These are phyloP conservation scores for Calyptomena viridis DNA, from an alignment of 2,113 vertebrate genomes.

Conservation along the genomic window DNA sequence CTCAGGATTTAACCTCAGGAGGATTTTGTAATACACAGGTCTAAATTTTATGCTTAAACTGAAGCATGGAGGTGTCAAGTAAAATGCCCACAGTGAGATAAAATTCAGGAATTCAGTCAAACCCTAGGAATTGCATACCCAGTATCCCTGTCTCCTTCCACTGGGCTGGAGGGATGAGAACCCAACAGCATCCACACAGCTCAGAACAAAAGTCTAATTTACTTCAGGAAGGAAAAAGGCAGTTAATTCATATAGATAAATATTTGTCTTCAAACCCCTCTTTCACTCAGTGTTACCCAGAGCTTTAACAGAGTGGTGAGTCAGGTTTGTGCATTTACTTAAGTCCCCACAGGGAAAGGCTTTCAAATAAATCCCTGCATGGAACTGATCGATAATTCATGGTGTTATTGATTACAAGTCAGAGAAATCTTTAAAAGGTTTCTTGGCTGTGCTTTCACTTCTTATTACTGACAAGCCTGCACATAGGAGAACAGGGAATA, in stretches of 20 bases:
- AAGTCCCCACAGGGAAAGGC: not conserved
- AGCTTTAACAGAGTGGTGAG: not conserved
- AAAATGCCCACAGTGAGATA: not conserved
- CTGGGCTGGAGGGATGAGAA: not conserved
- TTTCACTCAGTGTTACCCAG: not conserved
- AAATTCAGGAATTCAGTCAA: not conserved
- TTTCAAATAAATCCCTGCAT: constrained; percentile 56
- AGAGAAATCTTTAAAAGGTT: constrained; percentile 49
- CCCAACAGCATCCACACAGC: not conserved
- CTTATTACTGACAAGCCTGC: constrained; percentile 3
- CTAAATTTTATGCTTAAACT: not conserved
- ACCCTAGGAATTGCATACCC: not conserved
- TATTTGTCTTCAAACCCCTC: not conserved
- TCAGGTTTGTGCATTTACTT: constrained; percentile 26
- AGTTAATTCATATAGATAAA: not conserved
- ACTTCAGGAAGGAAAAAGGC: not conserved
- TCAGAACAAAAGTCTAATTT: not conserved
- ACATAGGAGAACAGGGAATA: constrained; percentile 11
- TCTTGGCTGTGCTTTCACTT: constrained; percentile 36
- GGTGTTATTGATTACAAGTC: constrained; percentile 13
- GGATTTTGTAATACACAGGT: not conserved
- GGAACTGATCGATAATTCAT: constrained; percentile 15
- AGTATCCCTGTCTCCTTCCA: not conserved
- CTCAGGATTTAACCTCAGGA: not conserved
- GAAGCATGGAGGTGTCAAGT: not conserved